Percentiles rank a stretch among this genome's conserved stretches.
Conservation (phyloP, 1,140 invertebrate species). For the Drosophila leontia region DNA sequence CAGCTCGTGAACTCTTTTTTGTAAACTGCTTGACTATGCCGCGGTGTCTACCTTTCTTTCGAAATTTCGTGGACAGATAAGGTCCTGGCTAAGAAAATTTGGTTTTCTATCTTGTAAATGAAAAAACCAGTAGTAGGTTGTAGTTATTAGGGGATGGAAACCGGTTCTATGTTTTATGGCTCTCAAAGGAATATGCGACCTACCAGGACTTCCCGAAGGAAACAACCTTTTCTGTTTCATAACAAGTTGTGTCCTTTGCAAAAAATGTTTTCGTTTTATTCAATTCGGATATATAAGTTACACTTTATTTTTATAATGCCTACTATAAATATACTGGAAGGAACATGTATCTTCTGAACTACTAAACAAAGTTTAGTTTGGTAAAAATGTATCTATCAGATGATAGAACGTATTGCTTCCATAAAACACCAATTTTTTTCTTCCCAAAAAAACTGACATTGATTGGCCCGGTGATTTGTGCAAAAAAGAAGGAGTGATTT, state of each 20-base stretch:
- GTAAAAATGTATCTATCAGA: neutral
- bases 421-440: neutral
- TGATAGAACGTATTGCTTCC: neutral
- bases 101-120: too few relatives aligned
- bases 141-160: too few relatives aligned
- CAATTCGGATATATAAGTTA: neutral
- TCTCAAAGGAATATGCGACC: too few relatives aligned
- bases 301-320: neutral
- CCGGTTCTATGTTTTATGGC: neutral
- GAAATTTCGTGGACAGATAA: too few relatives aligned
- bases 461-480: constrained; percentile 8
- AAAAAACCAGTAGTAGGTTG: too few relatives aligned
- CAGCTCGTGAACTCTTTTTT: neutral
- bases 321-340: neutral
- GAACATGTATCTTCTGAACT: neutral
- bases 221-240: neutral
- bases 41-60: too few relatives aligned
- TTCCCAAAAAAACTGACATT: neutral
- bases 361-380: neutral
- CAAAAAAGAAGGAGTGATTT: too few relatives aligned
- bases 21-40: too few relatives aligned
- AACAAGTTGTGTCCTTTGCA: neutral
- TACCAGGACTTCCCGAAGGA: neutral
- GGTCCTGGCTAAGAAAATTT: too few relatives aligned
- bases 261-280: too few relatives aligned